A percentile compares a stretch with the other conserved stretches of the same genome.
These are phyloP conservation scores for Lateolabrax maculatus DNA, from an alignment of 2,797 vertebrate species.

Conservation along the genomic window DNA sequence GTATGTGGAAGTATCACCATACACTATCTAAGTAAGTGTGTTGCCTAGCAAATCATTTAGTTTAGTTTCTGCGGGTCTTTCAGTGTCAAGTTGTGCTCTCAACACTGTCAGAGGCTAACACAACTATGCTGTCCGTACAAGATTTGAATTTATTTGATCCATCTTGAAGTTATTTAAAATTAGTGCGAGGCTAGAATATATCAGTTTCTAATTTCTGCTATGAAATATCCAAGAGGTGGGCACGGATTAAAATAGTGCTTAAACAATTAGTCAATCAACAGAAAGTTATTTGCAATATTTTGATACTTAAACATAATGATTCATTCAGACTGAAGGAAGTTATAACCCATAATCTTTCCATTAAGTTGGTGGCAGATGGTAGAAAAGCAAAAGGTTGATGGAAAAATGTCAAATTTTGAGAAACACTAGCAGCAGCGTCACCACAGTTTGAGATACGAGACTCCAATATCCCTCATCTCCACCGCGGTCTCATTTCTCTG, in stretches of 20 bases:
- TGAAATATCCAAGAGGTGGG: too few species aligned
- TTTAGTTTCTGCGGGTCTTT: background rate
- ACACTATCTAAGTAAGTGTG: background rate
- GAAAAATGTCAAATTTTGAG: background rate
- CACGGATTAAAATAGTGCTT: too few species aligned
- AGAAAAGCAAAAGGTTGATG: background rate
- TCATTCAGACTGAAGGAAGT: background rate
- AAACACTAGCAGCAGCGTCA: background rate
- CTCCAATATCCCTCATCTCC: constrained; percentile 9
- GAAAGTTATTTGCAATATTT: too few species aligned
- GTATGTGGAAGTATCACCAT: background rate
- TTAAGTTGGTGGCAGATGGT: background rate
- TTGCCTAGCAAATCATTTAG: background rate
- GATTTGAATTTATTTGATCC: too few species aligned
- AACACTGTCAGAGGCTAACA: background rate
- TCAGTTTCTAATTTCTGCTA: too few species aligned
- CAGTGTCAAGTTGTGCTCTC: too few species aligned
- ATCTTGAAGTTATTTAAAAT: too few species aligned
- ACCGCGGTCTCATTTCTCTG: constrained; percentile 3
- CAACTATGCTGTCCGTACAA: too few species aligned
- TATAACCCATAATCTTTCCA: too few species aligned
- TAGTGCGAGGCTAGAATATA: too few species aligned
- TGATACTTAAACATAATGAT: background rate
- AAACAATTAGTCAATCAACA: too few species aligned
- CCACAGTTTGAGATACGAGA: background rate